Base-by-base conservation (phyloP, 2,797 vertebrate species). In the Lepilemur septentrionalis region DNA sequence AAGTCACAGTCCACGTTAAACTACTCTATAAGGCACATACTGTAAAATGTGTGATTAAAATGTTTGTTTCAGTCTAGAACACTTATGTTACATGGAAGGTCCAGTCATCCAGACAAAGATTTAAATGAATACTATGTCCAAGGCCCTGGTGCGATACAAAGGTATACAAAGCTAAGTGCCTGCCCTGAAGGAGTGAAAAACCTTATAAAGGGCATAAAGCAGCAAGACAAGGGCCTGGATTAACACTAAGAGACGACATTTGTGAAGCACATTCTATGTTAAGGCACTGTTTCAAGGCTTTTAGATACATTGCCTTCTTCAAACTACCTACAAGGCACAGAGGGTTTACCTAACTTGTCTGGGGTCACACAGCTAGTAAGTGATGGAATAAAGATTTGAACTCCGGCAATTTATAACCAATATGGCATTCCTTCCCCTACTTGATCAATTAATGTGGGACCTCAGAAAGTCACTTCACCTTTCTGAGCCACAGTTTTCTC, bases 21-120 rank as follows among this genome's bases (percentile, higher is more conserved):
- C 55, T 91, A 72, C 72, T 61, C 38, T 91, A 78, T 79, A 83
- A 92, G 75, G 30, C 75, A 75, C 23, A 80, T 18, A n/a, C 55
- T 67, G 11, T 87, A 91, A 92, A 93, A 81, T 22, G 20, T 70
- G 28, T 93, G 52, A 70, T 92, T 92, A 35, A 70, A 93, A 94
- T 75, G 30, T 87, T 75, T 90, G 75, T 76, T 95, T 92, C 73
- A 41, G 80, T 65, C 20, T 86, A 90, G 43, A 93, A 87, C 35
- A 87, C 57, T 86, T 84, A 84, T 11, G 35, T 69, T 89, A 75
- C 55, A 81, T 0, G 9, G 38, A 95, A 72, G 75, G 82, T 79
- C 35, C 30, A 69, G 76, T 67, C 61, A 90, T 65, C n/a, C 41
- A 69, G 55, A 72, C 8, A 72, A 70, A 95, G 85, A 90, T 91